These are phyloP conservation scores for Alviniconcha strummeri DNA, from an alignment of 2,888 invertebrate genomes.

Conservation along the genomic window DNA sequence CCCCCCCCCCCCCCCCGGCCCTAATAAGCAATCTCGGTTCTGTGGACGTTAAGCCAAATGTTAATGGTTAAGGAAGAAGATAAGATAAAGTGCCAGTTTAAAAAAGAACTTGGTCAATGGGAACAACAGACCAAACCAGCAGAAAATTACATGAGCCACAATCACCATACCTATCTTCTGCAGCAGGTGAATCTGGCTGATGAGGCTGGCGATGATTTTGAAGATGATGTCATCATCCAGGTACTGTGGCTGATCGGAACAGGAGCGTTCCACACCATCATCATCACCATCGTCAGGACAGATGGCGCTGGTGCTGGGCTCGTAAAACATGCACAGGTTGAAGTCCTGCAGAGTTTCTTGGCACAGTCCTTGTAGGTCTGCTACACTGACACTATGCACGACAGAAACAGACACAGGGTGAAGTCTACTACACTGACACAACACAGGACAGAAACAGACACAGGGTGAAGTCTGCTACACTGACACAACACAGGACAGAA, in stretches of 20 bases:
- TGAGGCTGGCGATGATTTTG: constrained; percentile 87
- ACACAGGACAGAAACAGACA: too few species aligned
- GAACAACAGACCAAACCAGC: neutral
- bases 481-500: too few species aligned
- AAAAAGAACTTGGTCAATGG: too few species aligned
- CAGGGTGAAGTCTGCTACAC: too few species aligned
- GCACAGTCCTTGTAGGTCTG: constrained; percentile 68
- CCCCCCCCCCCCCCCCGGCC: neutral
- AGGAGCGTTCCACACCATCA: constrained; percentile 75
- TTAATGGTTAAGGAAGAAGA: too few species aligned
- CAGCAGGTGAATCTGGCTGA: constrained; percentile 87
- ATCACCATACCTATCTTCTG: constrained; percentile 74
- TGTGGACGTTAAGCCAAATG: too few species aligned
- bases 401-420: constrained; percentile 20
- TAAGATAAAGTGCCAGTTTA: too few species aligned
- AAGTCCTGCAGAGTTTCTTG: constrained; percentile 80
- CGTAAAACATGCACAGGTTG: constrained; percentile 81
- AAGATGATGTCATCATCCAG: constrained; percentile 82
- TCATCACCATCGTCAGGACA: constrained; percentile 71
- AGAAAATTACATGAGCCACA: neutral
- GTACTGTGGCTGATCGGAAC: constrained; percentile 65
- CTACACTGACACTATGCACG: constrained; percentile 51
- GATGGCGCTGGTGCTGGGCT: constrained; percentile 73
- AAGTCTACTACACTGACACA: too few species aligned
- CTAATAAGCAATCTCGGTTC: too few species aligned